Evolutionary conservation across 2,113 vertebrate genomes (phyloP).

Genomic region (Capra hircus): DNA sequence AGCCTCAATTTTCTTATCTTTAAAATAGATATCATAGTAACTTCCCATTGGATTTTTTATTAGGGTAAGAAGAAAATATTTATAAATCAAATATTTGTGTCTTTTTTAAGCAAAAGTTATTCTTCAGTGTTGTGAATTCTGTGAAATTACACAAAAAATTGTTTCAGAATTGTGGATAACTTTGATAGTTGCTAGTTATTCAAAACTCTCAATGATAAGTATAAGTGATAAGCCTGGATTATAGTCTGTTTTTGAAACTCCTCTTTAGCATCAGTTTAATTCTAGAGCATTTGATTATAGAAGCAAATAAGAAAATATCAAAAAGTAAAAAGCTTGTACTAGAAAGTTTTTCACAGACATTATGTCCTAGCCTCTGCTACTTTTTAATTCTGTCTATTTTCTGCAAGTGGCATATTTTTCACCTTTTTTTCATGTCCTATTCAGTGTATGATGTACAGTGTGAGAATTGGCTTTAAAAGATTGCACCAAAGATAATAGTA

Average conservation of each 20-base stretch:
- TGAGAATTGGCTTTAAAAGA: conserved; percentile 15
- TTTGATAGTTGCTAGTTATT: conserved; percentile 37
- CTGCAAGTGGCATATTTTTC: conserved; percentile 41
- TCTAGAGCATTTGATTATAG: conserved; percentile 3
- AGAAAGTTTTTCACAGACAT: neutral
- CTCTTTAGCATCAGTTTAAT: conserved; percentile 37
- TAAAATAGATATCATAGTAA: conserved; percentile 48
- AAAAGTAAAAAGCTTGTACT: conserved; percentile 9
- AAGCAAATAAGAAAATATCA: conserved; percentile 14
- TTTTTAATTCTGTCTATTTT: conserved; percentile 47
- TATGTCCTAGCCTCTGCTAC: conserved; percentile 22
- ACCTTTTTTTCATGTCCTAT: conserved; percentile 3
- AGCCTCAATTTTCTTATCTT: conserved; percentile 63
- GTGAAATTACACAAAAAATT: conserved; percentile 33
- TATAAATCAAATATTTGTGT: conserved; percentile 33
- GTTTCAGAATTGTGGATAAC: conserved; percentile 11
- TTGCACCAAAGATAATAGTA: neutral
- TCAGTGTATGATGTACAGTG: neutral
- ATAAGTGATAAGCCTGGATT: conserved; percentile 16
- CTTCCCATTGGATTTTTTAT: conserved; percentile 28
- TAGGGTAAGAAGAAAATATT: conserved; percentile 38
- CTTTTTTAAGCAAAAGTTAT: conserved; percentile 46
- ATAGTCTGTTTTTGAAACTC: conserved; percentile 10
- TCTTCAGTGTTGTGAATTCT: conserved; percentile 31
- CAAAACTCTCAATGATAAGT: conserved; percentile 3